phyloP scores from a whole-genome alignment of 2,113 vertebrate genomes.

The Capra hircus region DNA sequence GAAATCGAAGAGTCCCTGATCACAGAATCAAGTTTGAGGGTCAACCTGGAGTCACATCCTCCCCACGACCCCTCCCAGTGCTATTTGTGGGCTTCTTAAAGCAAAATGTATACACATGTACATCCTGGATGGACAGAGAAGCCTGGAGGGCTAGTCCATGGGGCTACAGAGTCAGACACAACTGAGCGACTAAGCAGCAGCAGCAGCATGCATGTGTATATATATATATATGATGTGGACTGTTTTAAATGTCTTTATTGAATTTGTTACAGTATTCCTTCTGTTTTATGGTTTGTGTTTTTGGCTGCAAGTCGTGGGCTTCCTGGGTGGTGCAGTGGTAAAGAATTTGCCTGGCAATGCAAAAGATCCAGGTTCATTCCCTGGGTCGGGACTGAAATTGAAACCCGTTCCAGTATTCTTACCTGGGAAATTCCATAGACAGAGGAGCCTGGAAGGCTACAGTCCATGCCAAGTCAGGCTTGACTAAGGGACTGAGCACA shows the following conservation, averaged over 20 bases:
- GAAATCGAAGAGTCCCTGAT: no score
- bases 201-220: not conserved
- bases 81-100: not conserved
- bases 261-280: not conserved
- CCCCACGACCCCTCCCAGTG: not conserved
- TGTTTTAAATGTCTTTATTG: not conserved
- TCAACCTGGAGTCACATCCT: not conserved
- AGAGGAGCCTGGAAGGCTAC: not conserved
- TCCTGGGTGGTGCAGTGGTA: not conserved
- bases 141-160: not conserved
- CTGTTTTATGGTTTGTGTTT: not conserved
- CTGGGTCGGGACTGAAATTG: not conserved
- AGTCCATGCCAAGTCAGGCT: not conserved
- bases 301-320: not conserved
- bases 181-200: not conserved
- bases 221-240: not conserved
- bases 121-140: not conserved
- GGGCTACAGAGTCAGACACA: accelerated
- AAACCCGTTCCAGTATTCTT: not conserved
- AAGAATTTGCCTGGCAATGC: not conserved
- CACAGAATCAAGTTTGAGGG: not conserved
- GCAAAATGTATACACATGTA: not conserved
- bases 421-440: not conserved
- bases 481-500: not conserved
- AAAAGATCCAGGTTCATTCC: not conserved